phyloP scores from a whole-genome alignment of 2,797 vertebrate species.

The Coregonus sp. region DNA sequence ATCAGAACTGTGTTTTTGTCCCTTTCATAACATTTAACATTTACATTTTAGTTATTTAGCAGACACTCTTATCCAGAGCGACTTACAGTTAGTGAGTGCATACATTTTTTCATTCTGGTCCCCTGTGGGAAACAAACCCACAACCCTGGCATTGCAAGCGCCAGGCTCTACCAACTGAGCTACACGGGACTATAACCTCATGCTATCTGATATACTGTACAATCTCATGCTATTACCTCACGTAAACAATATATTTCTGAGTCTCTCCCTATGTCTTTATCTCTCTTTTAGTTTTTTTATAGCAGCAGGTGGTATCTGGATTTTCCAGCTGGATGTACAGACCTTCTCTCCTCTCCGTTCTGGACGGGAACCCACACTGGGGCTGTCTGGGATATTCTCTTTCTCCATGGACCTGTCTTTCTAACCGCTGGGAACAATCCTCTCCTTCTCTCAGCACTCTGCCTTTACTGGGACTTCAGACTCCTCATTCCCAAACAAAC shows the following conservation, averaged over 20 bases:
- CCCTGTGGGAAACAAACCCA: too few species aligned
- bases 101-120: too few species aligned
- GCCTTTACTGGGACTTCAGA: slow-evolving; percentile 54
- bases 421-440: slow-evolving; percentile 2
- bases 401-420: not conserved
- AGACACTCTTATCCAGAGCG: too few species aligned
- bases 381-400: not conserved
- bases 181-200: too few species aligned
- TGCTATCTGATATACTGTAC: not conserved
- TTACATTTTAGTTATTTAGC: too few species aligned
- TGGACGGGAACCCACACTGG: not conserved
- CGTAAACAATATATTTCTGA: not conserved
- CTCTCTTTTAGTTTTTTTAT: not conserved
- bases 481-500: slow-evolving; percentile 24
- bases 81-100: too few species aligned
- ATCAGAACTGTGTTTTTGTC: not conserved
- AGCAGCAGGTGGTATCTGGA: slow-evolving; percentile 18
- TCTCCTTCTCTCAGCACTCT: slow-evolving; percentile 21
- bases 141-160: too few species aligned
- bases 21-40: not conserved
- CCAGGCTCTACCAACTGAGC: too few species aligned
- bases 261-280: not conserved
- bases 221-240: not conserved
- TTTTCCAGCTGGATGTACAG: not conserved
- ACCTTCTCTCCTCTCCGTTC: not conserved